Evolutionary conservation across 2,888 invertebrate species (phyloP), one percentile per base, ranked within the genome.

Genomic region (Parnassius smintheus): DNA sequence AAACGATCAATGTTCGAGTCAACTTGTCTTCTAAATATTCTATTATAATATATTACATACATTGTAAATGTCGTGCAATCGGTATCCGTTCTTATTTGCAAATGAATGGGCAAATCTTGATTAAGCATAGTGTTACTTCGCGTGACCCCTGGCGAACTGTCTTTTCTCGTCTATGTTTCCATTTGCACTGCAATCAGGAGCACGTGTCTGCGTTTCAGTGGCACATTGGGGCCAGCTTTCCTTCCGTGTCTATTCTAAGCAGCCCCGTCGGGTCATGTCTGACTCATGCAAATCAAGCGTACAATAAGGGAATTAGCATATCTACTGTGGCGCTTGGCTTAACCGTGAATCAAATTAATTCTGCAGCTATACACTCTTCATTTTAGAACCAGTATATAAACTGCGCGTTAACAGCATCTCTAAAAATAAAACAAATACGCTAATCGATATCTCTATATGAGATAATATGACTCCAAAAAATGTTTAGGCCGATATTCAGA

Each of bases 211-310:
- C 78, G 76, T 75, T 77, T 74, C 74, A 77, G 76, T 73, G 71
- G 68, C 72, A 72, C 76, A 79, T 77, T 73, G 76, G 79, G 81
- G 80, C 74, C 79, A 81, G 83, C 87, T 89, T 88, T 89, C 88
- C 86, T 91, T 91, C 91, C 89, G 89, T 81, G 83, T 89, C 84
- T 89, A 89, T 90, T 90, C 83, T 85, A 73, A 81, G 82, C 72
- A 77, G 76, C 80, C 82, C 83, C 80, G 77, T 67, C 83, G 75
- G 86, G 86, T 85, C 86, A 86, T 82, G 83, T 78, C 77, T 81
- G 77, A 75, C 80, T 78, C 78, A 88, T 85, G 85, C 86, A 83
- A 84, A 85, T 83, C 82, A 84, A 82, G 81, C 83, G 78, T 74
- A 83, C 83, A 85, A 83, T 77, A 74, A 81, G 73, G 73, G 81